These are phyloP conservation scores for Misgurnus anguillicaudatus DNA, from an alignment of 2,113 vertebrate species.

Conservation along the genomic window DNA sequence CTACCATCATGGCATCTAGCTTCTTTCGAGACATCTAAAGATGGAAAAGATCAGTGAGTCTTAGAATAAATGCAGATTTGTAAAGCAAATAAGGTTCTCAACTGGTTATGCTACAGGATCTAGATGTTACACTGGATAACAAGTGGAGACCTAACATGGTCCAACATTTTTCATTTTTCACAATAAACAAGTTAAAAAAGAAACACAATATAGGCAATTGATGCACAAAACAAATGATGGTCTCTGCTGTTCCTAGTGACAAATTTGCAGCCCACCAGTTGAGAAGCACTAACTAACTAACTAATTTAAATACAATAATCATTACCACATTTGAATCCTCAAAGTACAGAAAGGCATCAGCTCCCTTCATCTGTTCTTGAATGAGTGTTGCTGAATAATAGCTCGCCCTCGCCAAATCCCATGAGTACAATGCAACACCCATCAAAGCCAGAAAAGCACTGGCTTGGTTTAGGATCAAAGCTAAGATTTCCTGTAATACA, in stretches of 20 bases:
- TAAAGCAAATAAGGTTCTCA: neutral
- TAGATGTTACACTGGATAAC: no score
- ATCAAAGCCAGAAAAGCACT: conserved; percentile 58
- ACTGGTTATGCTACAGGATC: no score
- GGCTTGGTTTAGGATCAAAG: conserved; percentile 55
- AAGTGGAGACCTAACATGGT: no score
- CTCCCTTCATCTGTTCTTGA: neutral
- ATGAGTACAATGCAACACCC: conserved; percentile 58
- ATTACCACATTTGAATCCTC: neutral
- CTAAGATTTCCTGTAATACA: conserved; percentile 56
- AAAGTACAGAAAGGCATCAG: neutral
- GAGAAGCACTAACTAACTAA: neutral
- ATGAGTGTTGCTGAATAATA: neutral
- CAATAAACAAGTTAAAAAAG: no score
- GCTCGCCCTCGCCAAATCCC: fast-evolving
- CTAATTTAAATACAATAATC: neutral
- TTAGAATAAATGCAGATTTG: neutral
- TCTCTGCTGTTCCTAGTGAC: no score
- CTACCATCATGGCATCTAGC: conserved; percentile 57
- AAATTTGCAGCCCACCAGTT: neutral
- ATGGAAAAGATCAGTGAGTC: neutral
- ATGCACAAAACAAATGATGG: no score
- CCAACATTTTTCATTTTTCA: no score
- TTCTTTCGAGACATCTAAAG: conserved; percentile 43
- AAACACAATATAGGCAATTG: no score